Conservation (phyloP, 2,797 vertebrate genomes). For the Urophycis tenuis region DNA sequence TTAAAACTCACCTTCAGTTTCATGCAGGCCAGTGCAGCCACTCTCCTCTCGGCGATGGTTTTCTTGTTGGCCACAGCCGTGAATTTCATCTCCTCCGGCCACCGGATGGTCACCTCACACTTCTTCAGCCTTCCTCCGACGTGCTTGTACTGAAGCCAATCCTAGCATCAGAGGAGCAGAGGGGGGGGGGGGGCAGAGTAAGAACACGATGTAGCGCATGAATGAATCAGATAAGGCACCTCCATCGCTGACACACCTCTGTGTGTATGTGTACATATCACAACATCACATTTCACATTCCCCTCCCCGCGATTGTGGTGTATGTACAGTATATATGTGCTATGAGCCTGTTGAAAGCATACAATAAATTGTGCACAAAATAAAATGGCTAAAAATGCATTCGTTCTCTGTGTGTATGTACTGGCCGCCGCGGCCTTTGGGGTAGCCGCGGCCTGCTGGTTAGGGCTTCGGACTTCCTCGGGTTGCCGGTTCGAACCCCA, state of each 20-base stretch:
- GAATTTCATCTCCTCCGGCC: slow-evolving; percentile 89
- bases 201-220: neutral
- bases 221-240: neutral
- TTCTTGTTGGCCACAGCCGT: slow-evolving; percentile 73
- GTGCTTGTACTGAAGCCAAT: slow-evolving; percentile 75
- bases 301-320: neutral
- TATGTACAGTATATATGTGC: neutral
- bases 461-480: too few relatives aligned
- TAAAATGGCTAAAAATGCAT: neutral
- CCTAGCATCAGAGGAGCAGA: slow-evolving; percentile 54
- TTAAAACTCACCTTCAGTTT: slow-evolving; percentile 77
- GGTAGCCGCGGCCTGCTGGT: too few relatives aligned
- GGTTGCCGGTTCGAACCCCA: too few relatives aligned
- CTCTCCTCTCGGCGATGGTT: slow-evolving; percentile 77
- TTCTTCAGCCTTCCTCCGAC: slow-evolving; percentile 78
- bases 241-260: neutral
- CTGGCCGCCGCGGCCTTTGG: too few relatives aligned
- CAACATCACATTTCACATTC: neutral
- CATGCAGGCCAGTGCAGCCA: slow-evolving; percentile 86
- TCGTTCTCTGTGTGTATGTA: too few relatives aligned
- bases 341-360: neutral
- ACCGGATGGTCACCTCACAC: slow-evolving; percentile 78
- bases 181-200: neutral
- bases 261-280: neutral
- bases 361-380: too few relatives aligned